Percentiles rank a stretch among this genome's conserved stretches.
Conservation (phyloP, 1,140 invertebrate genomes). For the Sitobion miscanthi region DNA sequence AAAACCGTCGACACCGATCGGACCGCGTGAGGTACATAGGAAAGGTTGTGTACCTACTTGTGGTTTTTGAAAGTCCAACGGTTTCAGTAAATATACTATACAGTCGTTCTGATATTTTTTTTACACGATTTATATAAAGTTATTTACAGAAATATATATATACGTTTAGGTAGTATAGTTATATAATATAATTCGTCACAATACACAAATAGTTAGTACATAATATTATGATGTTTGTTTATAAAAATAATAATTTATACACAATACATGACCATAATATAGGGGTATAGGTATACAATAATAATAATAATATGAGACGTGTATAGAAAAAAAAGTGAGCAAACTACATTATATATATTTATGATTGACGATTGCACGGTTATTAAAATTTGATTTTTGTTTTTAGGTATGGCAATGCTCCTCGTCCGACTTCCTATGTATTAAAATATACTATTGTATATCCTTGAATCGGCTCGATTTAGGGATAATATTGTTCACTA, state of each 20-base stretch:
- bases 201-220: background rate
- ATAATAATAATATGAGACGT: background rate
- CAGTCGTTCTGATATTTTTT: conserved; percentile 6
- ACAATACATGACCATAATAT: background rate
- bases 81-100: conserved; percentile 31
- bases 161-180: conserved; percentile 10
- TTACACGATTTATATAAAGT: background rate
- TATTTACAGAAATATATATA: conserved; percentile 7
- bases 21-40: background rate
- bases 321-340: background rate
- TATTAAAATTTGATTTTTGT: conserved; percentile 37
- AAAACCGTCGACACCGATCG: background rate
- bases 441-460: background rate
- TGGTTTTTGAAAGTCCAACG: background rate
- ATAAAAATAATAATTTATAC: conserved; percentile 32
- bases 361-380: background rate
- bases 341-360: background rate
- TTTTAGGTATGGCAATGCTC: conserved; percentile 26
- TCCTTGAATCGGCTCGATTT: background rate
- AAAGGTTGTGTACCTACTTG: background rate
- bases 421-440: background rate
- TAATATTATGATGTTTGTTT: background rate
- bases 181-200: background rate
- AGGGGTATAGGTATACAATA: background rate
- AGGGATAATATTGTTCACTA: background rate